Evolutionary conservation across 2,113 vertebrate species (phyloP).

Genomic region (Larimichthys polyactis): DNA sequence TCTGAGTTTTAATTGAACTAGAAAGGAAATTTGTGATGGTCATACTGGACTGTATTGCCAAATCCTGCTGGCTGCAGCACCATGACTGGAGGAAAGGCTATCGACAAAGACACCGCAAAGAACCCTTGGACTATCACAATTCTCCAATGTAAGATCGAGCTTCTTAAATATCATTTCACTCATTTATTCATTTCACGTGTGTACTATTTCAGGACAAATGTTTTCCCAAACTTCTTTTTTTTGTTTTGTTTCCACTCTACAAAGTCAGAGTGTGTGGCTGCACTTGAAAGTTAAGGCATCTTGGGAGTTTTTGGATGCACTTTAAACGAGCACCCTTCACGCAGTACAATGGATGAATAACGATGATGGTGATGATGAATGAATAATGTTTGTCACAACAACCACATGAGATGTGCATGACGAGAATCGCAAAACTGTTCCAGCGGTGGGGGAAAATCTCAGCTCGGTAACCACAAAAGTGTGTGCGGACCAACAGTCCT

Average conservation of each 20-base stretch:
- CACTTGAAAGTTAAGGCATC: slow-evolving; percentile 43
- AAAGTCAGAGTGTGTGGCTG: slow-evolving; percentile 21
- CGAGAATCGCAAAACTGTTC: slow-evolving; percentile 31
- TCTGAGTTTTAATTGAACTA: background rate
- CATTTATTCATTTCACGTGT: slow-evolving; percentile 28
- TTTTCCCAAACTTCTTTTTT: background rate
- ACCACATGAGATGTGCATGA: slow-evolving; percentile 56
- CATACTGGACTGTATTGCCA: background rate
- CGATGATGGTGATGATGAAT: slow-evolving; percentile 45
- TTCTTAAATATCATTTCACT: slow-evolving; percentile 15
- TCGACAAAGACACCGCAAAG: background rate
- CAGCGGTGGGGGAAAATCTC: slow-evolving; percentile 47
- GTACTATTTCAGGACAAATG: slow-evolving; percentile 15
- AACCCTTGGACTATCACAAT: background rate
- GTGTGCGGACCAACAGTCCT: slow-evolving; percentile 54
- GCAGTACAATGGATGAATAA: slow-evolving; percentile 42
- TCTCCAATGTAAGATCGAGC: slow-evolving; percentile 6
- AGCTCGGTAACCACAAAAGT: slow-evolving; percentile 52
- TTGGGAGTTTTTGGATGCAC: slow-evolving; percentile 49
- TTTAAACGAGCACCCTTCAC: slow-evolving; percentile 54
- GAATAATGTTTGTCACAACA: slow-evolving; percentile 60
- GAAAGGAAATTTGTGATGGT: background rate
- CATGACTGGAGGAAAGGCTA: background rate
- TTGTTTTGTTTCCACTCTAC: slow-evolving; percentile 40
- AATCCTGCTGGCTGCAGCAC: background rate